Evolutionary conservation across 2,888 invertebrate genomes (phyloP), one percentile per base, ranked within the genome.

Genomic region (Hoplodrina ambigua): DNA sequence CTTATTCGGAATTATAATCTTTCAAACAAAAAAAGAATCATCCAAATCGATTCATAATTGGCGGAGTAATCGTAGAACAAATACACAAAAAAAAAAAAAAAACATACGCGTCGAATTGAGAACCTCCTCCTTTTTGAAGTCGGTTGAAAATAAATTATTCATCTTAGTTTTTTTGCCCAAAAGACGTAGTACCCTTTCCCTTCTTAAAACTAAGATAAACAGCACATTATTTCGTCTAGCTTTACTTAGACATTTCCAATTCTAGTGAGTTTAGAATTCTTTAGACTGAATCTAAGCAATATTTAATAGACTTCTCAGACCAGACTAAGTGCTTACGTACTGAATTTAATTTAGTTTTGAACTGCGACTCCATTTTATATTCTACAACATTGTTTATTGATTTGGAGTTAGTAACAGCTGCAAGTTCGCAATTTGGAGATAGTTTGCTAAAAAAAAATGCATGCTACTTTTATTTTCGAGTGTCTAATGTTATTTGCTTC

Each of bases 251-350:
- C 64, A 82, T 83, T 72, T 67, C 37, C 56, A 71, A 81, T 81
- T 82, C 71, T 54, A 71, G 67, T 62, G 49, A 69, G 62, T 58
- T 64, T n/a, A 49, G 30, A 75, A 46, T 52, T 72, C 63, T 59
- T 54, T 56, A 71, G 66, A 69, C 68, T 54, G 25, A 13, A 66
- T 60, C 72, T 69, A n/a, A 75, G 77, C 37, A 78, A 79, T 72
- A 71, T 83, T 81, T 75, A 85, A 85, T 78, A 70, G 70, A 72
- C 33, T 50, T 30, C 20, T 8, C 30, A 76, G 69, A 63, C 64
- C n/a, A 72, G 58, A 74, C 69, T 76, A 46, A 81, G 74, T 63
- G 68, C 56, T 75, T 63, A 63, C 56, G 52, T 67, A 60, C 60
- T 54, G 68, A 70, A 75, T 78, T 72, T 69, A 57, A 69, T 83